Evolutionary conservation across 2,797 vertebrate genomes (phyloP), one percentile per base, ranked within the genome.

Genomic region (Helicolenus hilgendorfi): DNA sequence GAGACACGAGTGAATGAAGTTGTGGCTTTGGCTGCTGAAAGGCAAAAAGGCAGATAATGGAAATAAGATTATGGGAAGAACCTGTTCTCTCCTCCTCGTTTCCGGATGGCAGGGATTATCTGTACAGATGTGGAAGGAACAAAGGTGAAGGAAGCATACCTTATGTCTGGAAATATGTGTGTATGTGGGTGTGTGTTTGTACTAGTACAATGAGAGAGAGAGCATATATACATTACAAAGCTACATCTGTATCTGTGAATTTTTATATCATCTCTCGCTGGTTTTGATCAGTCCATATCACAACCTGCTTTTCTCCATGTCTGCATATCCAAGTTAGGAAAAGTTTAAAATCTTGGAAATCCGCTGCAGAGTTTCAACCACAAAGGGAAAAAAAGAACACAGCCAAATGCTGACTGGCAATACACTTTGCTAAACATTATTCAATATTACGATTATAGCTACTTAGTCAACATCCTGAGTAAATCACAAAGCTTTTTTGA

Each of bases 351-450:
- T 65, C 59, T 71, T 82, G 26, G 36, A 72, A 82, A 80, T 55
- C 81, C 80, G 24, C 68, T 67, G 67, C 29, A 70, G 45, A 81
- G 10, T 84, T 91, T 92, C 2, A 76, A 85, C 81, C 82, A 67
- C 84, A 86, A 77, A 74, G 26, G 13, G 20, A 59, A 78, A 79
- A 79, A 72, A 5, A 26, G 11, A 60, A 69, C 38, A 77, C 24
- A 36, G 87, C 75, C 83, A 85, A 86, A 70, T 83, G 83, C 78
- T 90, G 83, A 85, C 84, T 83, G 71, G 78, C 74, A 89, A 75
- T 77, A 82, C 49, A 79, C 77, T 85, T 86, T 76, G 60, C 79
- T 79, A 84, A 87, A 87, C 62, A 86, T 83, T 83, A 77, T 87
- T 86, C 62, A 91, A 70, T 82, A 67, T 76, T 82, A 84, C 2